These are phyloP conservation scores for Casuarius casuarius DNA, from an alignment of 2,113 vertebrate species.

Conservation along the genomic window DNA sequence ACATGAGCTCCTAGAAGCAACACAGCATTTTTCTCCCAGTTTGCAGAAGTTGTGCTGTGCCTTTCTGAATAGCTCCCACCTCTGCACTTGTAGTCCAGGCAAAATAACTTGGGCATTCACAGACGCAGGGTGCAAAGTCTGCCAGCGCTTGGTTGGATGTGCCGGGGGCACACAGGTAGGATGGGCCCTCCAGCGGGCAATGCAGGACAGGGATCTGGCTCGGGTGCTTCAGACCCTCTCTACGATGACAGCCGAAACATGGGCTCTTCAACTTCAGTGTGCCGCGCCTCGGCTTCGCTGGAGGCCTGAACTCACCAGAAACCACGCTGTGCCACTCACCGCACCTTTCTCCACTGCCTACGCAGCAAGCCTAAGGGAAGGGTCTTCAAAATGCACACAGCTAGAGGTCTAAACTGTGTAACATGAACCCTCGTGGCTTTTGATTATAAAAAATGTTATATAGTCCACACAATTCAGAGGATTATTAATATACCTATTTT, in stretches of 20 bases:
- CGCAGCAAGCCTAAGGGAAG: background rate
- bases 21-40: background rate
- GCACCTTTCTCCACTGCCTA: background rate
- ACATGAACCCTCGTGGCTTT: background rate
- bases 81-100: background rate
- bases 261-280: background rate
- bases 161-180: background rate
- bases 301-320: background rate
- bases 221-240: background rate
- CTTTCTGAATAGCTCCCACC: conserved; percentile 8
- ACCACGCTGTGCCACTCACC: background rate
- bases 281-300: background rate
- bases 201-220: background rate
- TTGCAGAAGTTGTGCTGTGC: conserved; percentile 36
- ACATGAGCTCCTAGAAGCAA: background rate
- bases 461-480: background rate
- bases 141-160: background rate
- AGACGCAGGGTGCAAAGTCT: background rate
- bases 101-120: background rate
- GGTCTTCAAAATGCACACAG: background rate
- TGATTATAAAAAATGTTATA: background rate
- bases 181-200: background rate
- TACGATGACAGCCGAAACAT: no score
- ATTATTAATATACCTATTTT: background rate
- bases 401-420: background rate